phyloP scores from a whole-genome alignment of 2,888 invertebrate genomes.

The Augochlorella aurata region DNA sequence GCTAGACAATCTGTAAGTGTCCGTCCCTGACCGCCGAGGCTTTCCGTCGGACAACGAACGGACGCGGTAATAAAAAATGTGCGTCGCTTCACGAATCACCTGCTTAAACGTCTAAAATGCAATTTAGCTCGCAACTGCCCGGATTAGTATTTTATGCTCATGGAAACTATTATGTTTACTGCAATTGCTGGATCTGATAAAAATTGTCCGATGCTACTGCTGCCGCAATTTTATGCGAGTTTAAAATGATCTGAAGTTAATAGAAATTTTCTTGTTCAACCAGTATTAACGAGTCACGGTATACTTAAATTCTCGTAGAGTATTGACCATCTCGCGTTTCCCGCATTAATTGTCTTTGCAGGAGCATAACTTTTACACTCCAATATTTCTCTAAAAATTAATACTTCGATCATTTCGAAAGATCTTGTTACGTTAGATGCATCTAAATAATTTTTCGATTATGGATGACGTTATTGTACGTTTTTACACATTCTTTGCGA shows the following conservation, averaged over 20 bases:
- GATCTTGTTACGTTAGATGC: too few species aligned
- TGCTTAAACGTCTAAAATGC: too few species aligned
- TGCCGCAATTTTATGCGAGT: background rate
- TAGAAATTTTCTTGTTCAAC: background rate
- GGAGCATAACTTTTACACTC: too few species aligned
- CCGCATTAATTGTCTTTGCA: too few species aligned
- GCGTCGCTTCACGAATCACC: background rate
- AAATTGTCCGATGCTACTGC: background rate
- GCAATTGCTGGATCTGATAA: background rate
- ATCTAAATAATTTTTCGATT: too few species aligned
- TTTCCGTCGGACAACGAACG: constrained; percentile 7
- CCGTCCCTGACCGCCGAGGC: background rate
- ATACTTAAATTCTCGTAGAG: too few species aligned
- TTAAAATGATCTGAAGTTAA: background rate
- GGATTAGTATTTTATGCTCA: background rate
- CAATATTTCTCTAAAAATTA: too few species aligned
- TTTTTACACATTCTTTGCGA: too few species aligned
- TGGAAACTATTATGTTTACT: background rate
- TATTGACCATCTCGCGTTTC: too few species aligned
- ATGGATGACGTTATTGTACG: too few species aligned
- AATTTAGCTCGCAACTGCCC: too few species aligned
- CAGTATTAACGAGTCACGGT: background rate
- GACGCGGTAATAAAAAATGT: background rate
- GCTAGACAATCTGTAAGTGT: background rate
- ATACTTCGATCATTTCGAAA: too few species aligned